These are phyloP conservation scores for Oscheius onirici DNA, from an alignment of 2,888 invertebrate genomes.

Conservation along the genomic window DNA sequence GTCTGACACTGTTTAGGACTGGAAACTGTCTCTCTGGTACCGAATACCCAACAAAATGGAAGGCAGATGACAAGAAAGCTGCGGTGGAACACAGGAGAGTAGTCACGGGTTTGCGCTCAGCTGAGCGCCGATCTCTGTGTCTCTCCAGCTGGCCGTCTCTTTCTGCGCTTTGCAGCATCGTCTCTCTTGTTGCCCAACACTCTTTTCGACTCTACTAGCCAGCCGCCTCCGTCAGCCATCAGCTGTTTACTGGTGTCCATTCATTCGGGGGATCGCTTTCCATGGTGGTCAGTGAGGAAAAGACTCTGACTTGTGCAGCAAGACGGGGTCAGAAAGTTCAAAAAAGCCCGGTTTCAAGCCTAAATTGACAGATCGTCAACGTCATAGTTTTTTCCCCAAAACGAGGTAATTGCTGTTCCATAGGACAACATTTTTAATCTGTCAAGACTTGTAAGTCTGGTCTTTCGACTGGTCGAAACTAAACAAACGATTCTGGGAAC, in stretches of 20 bases:
- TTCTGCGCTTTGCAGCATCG: background rate
- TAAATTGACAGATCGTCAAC: no score
- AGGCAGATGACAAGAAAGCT: background rate
- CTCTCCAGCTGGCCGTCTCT: background rate
- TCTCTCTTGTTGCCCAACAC: background rate
- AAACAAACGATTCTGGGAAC: no score
- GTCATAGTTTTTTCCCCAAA: no score
- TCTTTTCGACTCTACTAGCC: background rate
- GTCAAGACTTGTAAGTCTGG: no score
- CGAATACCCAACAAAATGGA: background rate
- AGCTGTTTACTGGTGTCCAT: conserved; percentile 32
- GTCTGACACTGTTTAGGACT: background rate
- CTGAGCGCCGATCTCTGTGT: conserved; percentile 18
- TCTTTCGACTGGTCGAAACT: no score
- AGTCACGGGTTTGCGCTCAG: conserved; percentile 30
- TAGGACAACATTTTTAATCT: no score
- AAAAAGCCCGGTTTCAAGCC: no score
- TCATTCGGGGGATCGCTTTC: background rate
- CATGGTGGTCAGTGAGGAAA: background rate
- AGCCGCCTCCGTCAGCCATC: conserved; percentile 1
- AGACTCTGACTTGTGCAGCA: background rate
- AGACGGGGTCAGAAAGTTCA: no score
- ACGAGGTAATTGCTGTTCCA: no score
- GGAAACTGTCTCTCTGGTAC: background rate
- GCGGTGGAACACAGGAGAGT: conserved; percentile 14